Evolutionary conservation across 2,797 vertebrate species (phyloP), one percentile per base, ranked within the genome.

Genomic region (Malacoraja senta): DNA sequence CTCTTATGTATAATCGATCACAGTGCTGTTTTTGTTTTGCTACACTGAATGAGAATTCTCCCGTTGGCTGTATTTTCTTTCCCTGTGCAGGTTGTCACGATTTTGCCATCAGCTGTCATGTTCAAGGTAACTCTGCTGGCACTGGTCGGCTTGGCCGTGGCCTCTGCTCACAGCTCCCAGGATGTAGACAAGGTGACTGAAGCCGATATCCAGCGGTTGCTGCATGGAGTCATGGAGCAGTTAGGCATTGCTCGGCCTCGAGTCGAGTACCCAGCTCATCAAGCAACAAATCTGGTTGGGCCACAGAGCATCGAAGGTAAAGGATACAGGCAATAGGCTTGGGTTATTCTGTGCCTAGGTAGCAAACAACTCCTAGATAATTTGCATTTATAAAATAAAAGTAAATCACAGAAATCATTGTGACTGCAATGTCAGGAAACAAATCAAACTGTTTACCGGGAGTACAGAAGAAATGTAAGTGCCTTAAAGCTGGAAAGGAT

Each of bases 211-310:
- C 98, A 99, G 96, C 98, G 98, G 93, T 97, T 99, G 1, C 97
- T 99, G 88, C 98, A 99, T 93, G 98, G 98, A 1, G 98, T 99
- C 86, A 99, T 99, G 98, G 98, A 99, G 95, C 98, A 99, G 84
- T 10, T 99, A 95, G 98, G 99, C 93, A 99, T 99, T 94, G 98
- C 98, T 93, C 97, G 98, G 79, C 98, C 98, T 0, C 95, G 98
- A 68, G 98, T 99, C 72, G 99, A 99, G 95, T 99, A 99, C 91
- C 98, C 98, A 0, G 99, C 98, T 0, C 98, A 99, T 90, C 98
- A 99, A 95, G 98, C 98, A 93, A 98, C 97, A 65, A 99, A 99
- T 94, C 97, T 99, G 0, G 98, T 98, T 38, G 99, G 99, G 24
- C 99, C 98, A 3, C 98, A 99, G 95, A 99, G 96, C 95, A 99